phyloP scores from a whole-genome alignment of 2,888 invertebrate genomes.

The Alviniconcha strummeri region DNA sequence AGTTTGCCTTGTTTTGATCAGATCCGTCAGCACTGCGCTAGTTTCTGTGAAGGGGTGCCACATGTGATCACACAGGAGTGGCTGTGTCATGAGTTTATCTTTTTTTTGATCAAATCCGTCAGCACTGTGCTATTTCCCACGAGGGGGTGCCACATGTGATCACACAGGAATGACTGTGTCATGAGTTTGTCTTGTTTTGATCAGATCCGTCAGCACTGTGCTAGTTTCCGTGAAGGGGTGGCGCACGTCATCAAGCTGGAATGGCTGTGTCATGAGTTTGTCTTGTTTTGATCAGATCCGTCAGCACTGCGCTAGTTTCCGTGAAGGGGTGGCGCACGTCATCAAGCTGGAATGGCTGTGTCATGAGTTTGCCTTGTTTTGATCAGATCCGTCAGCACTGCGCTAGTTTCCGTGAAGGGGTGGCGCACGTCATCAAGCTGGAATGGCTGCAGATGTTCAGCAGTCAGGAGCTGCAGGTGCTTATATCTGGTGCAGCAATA shows the following conservation, averaged over 20 bases:
- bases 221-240: slow-evolving; percentile 91
- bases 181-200: too few relatives aligned
- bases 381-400: slow-evolving; percentile 83
- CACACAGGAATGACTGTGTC: slow-evolving; percentile 76
- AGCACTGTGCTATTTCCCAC: slow-evolving; percentile 91
- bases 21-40: slow-evolving; percentile 86
- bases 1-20: slow-evolving; percentile 69
- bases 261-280: slow-evolving; percentile 72
- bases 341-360: slow-evolving; percentile 91
- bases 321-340: slow-evolving; percentile 92
- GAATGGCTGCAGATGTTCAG: slow-evolving; percentile 97
- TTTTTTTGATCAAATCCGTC: slow-evolving; percentile 75
- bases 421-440: slow-evolving; percentile 91
- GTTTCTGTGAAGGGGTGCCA: slow-evolving; percentile 91
- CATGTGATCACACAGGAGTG: slow-evolving; percentile 86
- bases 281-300: slow-evolving; percentile 74
- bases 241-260: slow-evolving; percentile 89
- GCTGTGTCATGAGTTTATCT: too few relatives aligned
- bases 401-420: slow-evolving; percentile 89
- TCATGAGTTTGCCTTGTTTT: too few relatives aligned
- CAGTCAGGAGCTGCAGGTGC: slow-evolving; percentile 93
- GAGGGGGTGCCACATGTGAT: slow-evolving; percentile 93
- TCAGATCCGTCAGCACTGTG: slow-evolving; percentile 84
- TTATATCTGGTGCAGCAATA: slow-evolving; percentile 96
- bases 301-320: slow-evolving; percentile 90